Conservation (phyloP, 2,888 invertebrate genomes). For the Parelbella ahira region DNA sequence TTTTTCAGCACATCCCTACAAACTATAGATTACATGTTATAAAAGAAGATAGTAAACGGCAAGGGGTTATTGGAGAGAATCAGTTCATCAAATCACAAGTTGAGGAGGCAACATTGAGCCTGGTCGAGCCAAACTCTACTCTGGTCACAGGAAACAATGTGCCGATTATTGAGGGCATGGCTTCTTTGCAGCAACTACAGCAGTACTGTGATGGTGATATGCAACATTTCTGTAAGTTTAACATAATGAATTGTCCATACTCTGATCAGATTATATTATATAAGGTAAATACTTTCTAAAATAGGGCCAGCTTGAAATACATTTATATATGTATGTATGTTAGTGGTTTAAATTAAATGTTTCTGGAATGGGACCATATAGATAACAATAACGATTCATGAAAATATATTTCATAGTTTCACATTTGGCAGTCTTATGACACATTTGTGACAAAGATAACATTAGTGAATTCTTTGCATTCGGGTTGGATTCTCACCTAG, state of each 20-base stretch:
- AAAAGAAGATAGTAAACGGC: constrained; percentile 49
- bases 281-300: too few relatives aligned
- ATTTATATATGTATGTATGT: too few relatives aligned
- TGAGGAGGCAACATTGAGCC: constrained; percentile 40
- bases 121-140: constrained; percentile 41
- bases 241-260: constrained; percentile 3
- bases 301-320: too few relatives aligned
- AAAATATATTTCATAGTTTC: too few relatives aligned
- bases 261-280: background rate
- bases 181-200: constrained; percentile 48
- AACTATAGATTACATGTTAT: constrained; percentile 59
- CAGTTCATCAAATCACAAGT: constrained; percentile 46
- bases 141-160: constrained; percentile 50
- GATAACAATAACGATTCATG: too few relatives aligned
- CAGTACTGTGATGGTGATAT: constrained; percentile 60
- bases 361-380: too few relatives aligned
- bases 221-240: constrained; percentile 64
- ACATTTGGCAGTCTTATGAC: too few relatives aligned
- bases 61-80: background rate
- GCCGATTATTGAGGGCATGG: constrained; percentile 43
- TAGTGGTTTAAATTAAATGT: too few relatives aligned
- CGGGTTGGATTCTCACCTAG: too few relatives aligned
- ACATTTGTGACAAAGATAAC: too few relatives aligned
- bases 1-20: constrained; percentile 64
- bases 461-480: too few relatives aligned